Evolutionary conservation across 1,140 invertebrate genomes (phyloP).

Genomic region (Grapholita molesta): DNA sequence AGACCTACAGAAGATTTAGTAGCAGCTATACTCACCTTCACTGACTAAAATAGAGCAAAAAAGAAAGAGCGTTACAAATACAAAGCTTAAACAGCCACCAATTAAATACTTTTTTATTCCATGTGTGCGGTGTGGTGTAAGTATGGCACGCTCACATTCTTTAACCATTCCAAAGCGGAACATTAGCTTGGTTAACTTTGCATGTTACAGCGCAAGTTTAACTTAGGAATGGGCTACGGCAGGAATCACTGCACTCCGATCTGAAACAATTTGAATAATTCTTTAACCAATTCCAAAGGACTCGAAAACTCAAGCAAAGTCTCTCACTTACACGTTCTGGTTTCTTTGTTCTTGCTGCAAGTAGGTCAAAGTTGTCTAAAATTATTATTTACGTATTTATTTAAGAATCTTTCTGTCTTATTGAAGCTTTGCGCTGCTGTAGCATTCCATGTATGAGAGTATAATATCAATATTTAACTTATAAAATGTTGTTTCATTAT

Average conservation of each 20-base stretch:
- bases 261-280: constrained; percentile 3
- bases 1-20: too few species aligned
- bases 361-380: background rate
- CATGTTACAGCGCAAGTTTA: background rate
- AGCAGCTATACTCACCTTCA: too few species aligned
- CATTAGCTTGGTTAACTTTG: background rate
- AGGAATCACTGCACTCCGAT: background rate
- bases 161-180: background rate
- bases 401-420: too few species aligned
- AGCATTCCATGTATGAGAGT: too few species aligned
- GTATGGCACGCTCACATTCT: background rate
- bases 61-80: too few species aligned
- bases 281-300: background rate
- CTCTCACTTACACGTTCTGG: background rate
- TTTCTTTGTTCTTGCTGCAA: background rate
- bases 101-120: too few species aligned
- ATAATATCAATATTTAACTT: too few species aligned
- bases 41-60: too few species aligned
- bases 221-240: background rate
- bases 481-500: too few species aligned
- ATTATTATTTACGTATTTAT: too few species aligned
- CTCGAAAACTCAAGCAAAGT: background rate
- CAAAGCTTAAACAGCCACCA: too few species aligned
- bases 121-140: background rate
- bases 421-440: too few species aligned